Base-by-base conservation (phyloP, 2,113 vertebrate genomes). In the Chelonoidis abingdonii region DNA sequence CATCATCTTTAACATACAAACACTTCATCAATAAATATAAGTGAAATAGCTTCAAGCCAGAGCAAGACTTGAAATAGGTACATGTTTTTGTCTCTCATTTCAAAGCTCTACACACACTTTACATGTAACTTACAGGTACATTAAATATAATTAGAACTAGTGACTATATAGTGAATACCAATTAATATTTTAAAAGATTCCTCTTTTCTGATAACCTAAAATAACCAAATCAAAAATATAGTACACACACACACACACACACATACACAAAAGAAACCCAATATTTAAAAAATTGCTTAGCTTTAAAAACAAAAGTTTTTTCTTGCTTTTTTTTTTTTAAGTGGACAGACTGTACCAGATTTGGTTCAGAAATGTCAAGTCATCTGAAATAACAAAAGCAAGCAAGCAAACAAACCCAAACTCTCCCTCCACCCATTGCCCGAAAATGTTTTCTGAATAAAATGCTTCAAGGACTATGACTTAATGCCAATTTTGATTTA, bases 311-410 rank as follows among this genome's bases (percentile, higher is more conserved):
- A 81, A 41, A 44, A 50, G 50, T 92, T 93, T 92, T 96, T 92
- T 62, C 86, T 35, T 50, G 54, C 79, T 53, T 79, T 80, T 96
- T 97, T 93, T 93, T 94, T 91, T 93, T 93, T 92, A 83, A 89
- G 91, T 82, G 81, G 91, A 87, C 52, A 83, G 53, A 69, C 52
- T 49, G 44, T 89, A 96, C 8, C 49, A 86, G 53, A 8, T 89
- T 95, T 95, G 92, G 44, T 96, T 93, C 94, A 78, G 94, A 95
- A 97, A 93, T 65, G 72, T 52, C 65, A 95, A 89, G 49, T 96
- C 76, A 93, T 82, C 75, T 93, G 83, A 97, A 97, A 96, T 87
- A 94, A 81, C 62, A 94, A 76, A 14, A 72, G 49, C 38, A 90
- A 87, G 88, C 69, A 65, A 65, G 35, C 29, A 62, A 35, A 17